These are phyloP conservation scores for Drosophila lowei DNA, from an alignment of 1,140 invertebrate genomes.

Conservation along the genomic window DNA sequence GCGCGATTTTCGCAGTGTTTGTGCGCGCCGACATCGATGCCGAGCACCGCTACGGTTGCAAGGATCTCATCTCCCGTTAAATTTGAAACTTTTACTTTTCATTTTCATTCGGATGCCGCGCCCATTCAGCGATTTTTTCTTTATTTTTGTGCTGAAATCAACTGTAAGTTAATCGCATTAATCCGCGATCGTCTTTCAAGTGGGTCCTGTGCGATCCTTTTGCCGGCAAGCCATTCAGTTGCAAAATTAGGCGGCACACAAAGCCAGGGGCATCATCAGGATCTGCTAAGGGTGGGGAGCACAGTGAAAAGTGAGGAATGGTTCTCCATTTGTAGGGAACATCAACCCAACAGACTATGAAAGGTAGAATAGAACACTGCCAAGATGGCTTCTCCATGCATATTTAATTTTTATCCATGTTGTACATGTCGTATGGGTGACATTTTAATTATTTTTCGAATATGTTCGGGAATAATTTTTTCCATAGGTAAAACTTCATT, in stretches of 20 bases:
- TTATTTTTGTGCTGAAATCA: slow-evolving; percentile 66
- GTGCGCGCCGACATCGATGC: slow-evolving; percentile 20
- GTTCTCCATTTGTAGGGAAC: slow-evolving; percentile 11
- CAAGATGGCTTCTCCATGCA: slow-evolving; percentile 21
- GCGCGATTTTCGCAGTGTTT: slow-evolving; percentile 68
- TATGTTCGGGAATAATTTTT: too few relatives aligned
- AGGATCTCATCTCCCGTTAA: slow-evolving; percentile 40
- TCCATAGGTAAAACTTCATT: too few relatives aligned
- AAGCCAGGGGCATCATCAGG: slow-evolving; percentile 19
- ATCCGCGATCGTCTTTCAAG: slow-evolving; percentile 78
- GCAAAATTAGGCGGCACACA: slow-evolving; percentile 45
- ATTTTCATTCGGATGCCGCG: slow-evolving; percentile 17
- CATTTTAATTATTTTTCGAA: background rate
- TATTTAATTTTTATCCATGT: background rate
- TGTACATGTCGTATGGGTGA: slow-evolving; percentile 31
- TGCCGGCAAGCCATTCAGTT: slow-evolving; percentile 55
- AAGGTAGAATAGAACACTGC: background rate
- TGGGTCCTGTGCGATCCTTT: slow-evolving; percentile 57
- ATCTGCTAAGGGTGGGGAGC: slow-evolving; percentile 1
- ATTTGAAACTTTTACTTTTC: slow-evolving; percentile 68
- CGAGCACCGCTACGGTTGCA: slow-evolving; percentile 7
- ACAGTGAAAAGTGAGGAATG: slow-evolving; percentile 3
- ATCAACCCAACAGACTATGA: background rate
- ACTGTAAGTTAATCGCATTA: slow-evolving; percentile 80
- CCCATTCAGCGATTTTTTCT: slow-evolving; percentile 4